Evolutionary conservation across 2,888 invertebrate genomes (phyloP).

Genomic region (Chirona hameri): DNA sequence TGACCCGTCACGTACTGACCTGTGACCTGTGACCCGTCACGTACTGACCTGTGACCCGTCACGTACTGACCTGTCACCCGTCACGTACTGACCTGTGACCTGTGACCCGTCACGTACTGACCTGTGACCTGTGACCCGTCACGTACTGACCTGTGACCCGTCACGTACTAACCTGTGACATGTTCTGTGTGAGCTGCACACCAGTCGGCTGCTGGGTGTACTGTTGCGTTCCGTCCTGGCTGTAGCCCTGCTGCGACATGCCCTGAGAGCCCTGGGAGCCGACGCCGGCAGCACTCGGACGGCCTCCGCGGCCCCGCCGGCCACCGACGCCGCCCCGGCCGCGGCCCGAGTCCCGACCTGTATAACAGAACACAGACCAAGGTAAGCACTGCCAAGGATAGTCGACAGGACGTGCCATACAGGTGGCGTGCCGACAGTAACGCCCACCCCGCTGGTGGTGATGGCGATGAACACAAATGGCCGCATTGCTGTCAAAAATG

Average conservation of each 20-base stretch:
- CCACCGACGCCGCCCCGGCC: conserved; percentile 5
- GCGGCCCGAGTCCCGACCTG: not conserved
- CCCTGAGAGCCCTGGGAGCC: conserved; percentile 32
- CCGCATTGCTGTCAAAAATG: too few species aligned
- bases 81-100: too few species aligned
- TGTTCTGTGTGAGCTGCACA: conserved; percentile 49
- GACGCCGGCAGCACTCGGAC: conserved; percentile 5
- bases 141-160: too few species aligned
- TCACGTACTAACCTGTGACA: conserved; percentile 46
- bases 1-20: too few species aligned
- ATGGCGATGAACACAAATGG: not conserved
- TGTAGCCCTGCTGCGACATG: conserved; percentile 45
- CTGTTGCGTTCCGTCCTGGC: conserved; percentile 53
- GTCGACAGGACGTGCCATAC: too few species aligned
- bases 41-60: too few species aligned
- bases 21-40: too few species aligned
- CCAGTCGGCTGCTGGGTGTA: conserved; percentile 49
- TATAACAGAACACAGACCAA: not conserved
- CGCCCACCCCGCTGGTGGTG: not conserved
- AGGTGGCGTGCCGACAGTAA: too few species aligned
- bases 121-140: too few species aligned
- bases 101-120: too few species aligned
- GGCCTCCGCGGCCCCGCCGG: conserved; percentile 24
- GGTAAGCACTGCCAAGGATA: too few species aligned
- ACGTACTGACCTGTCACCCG: too few species aligned